phyloP scores from a whole-genome alignment of 2,113 vertebrate species.

The Mormyrus iriodes region DNA sequence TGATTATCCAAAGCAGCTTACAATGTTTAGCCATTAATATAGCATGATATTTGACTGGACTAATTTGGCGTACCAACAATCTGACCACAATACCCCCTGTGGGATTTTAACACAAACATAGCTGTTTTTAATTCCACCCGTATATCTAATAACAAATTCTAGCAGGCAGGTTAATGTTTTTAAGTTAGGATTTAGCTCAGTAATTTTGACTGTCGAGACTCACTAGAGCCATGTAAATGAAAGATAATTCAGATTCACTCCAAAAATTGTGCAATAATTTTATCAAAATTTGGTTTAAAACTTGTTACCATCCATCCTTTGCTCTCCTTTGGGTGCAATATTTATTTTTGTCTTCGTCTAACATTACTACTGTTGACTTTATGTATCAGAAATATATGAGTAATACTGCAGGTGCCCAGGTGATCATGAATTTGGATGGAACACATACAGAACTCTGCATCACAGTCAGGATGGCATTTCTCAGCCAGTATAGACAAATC shows the following conservation, averaged over 20 bases:
- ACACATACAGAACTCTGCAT: too few relatives aligned
- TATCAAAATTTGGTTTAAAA: neutral
- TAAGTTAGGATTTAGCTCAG: neutral
- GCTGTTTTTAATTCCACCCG: neutral
- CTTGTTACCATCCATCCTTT: neutral
- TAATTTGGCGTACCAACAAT: neutral
- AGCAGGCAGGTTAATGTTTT: neutral
- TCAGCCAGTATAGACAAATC: too few relatives aligned
- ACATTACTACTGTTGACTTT: too few relatives aligned
- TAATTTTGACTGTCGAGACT: neutral
- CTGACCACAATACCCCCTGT: neutral
- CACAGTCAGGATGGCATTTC: too few relatives aligned
- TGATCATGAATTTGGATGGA: too few relatives aligned
- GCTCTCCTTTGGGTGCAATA: neutral
- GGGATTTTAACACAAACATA: neutral
- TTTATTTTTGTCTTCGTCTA: too few relatives aligned
- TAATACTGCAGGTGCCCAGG: too few relatives aligned
- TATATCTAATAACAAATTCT: neutral
- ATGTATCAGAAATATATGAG: too few relatives aligned
- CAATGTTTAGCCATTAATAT: neutral
- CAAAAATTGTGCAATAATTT: neutral
- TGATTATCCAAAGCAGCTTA: neutral
- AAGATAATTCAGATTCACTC: neutral
- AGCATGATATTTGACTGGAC: neutral
- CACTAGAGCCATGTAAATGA: neutral